These are phyloP conservation scores for Chelonus formosanus DNA, from an alignment of 2,888 invertebrate genomes.

Conservation along the genomic window DNA sequence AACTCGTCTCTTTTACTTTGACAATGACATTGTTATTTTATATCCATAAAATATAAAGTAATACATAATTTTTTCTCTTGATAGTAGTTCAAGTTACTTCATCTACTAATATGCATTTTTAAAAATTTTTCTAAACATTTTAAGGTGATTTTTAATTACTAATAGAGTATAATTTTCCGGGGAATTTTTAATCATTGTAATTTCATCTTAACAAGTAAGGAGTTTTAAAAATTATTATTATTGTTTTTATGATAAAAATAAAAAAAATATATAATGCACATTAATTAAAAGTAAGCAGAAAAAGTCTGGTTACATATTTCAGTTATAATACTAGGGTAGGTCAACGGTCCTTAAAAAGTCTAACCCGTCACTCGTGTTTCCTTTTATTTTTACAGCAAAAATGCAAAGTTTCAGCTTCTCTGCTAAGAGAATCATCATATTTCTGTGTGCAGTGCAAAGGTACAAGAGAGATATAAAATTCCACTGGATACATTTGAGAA, in stretches of 20 bases:
- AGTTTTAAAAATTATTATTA: too few relatives aligned
- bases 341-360: too few relatives aligned
- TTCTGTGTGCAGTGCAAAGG: not conserved
- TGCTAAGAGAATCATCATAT: not conserved
- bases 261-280: too few relatives aligned
- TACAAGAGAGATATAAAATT: conserved; percentile 7
- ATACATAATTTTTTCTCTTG: not conserved
- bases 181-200: too few relatives aligned
- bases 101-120: not conserved
- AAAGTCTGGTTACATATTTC: too few relatives aligned
- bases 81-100: not conserved
- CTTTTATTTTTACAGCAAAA: too few relatives aligned
- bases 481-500: conserved; percentile 44
- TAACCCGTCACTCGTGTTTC: not conserved
- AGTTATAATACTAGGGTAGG: too few relatives aligned
- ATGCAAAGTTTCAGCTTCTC: not conserved
- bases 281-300: too few relatives aligned
- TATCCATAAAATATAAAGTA: conserved; percentile 35
- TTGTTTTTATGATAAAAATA: too few relatives aligned
- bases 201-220: too few relatives aligned
- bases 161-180: too few relatives aligned
- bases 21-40: conserved; percentile 23
- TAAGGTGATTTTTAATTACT: too few relatives aligned
- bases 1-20: conserved; percentile 31
- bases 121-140: not conserved